Evolutionary conservation across 1,140 invertebrate genomes (phyloP).

Genomic region (Bombus cullumanus): DNA sequence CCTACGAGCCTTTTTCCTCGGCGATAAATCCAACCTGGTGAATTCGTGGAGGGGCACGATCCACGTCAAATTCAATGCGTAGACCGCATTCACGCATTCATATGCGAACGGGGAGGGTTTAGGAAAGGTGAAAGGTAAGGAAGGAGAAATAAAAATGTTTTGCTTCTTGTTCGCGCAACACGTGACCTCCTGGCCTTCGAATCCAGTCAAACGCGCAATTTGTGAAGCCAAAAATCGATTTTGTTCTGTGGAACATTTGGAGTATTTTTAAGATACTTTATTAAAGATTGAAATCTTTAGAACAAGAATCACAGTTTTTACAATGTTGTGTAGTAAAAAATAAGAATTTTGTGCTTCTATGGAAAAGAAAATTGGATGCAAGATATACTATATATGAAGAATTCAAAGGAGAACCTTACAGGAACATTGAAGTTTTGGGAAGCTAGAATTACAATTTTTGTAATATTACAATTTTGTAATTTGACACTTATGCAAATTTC

Average conservation of each 20-base stretch:
- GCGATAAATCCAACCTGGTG: slow-evolving; percentile 57
- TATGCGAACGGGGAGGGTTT: neutral
- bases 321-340: too few species aligned
- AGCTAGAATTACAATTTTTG: too few species aligned
- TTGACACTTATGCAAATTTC: too few species aligned
- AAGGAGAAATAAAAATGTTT: slow-evolving; percentile 5
- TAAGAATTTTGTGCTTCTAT: too few species aligned
- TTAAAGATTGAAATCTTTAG: neutral
- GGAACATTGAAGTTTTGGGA: too few species aligned
- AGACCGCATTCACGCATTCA: slow-evolving; percentile 40
- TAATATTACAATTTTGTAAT: too few species aligned
- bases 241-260: neutral
- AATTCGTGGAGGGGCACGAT: slow-evolving; percentile 29
- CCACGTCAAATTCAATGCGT: slow-evolving; percentile 42
- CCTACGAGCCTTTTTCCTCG: slow-evolving; percentile 49
- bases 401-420: too few species aligned
- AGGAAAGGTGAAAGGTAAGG: slow-evolving; percentile 23
- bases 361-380: too few species aligned
- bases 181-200: slow-evolving; percentile 8
- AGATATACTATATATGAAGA: too few species aligned
- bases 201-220: neutral
- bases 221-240: neutral
- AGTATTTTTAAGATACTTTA: neutral
- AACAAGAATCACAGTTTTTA: too few species aligned
- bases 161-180: slow-evolving; percentile 15